Evolutionary conservation across 2,888 invertebrate species (phyloP), one percentile per base, ranked within the genome.

Genomic region (Cosmia trapezina): DNA sequence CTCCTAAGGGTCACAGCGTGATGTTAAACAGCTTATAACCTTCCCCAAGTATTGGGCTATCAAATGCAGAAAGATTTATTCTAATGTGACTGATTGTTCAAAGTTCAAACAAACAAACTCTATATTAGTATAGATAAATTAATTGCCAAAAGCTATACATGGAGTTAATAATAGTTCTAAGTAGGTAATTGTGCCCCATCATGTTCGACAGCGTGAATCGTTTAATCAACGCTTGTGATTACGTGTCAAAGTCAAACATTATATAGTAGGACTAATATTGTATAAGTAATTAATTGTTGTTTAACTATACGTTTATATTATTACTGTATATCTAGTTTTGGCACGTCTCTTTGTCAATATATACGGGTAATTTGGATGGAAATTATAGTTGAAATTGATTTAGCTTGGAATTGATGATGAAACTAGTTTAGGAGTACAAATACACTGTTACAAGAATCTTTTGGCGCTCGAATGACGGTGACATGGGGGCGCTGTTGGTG

Each of bases 171-270:
- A 41, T 59, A 68, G 28, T 69, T 45, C 60, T 73, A 37, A 37
- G 37, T 6, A 37, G 37, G 4, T 37, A 86, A 85, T 82, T 85
- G 78, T 68, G 62, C 28, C 45, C 51, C 45, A 71, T 78, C 76
- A 78, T 66, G 76, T 72, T 75, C 41, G 43, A 61, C 61, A 57
- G 56, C 67, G 53, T 43, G 62, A 81, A 76, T 69, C 74, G 77
- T 83, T 83, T 85, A 86, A 87, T 87, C 80, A 84, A 85, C 64
- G 71, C 66, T 73, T 51, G 69, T 87, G 86, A 89, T 89, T 81
- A 87, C 84, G 85, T 75, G 80, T 68, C 84, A 78, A 84, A 83
- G 68, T 83, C 87, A 85, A 84, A 86, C 80, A 81, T 80, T 82
- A 80, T 72, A 57, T 43, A 45, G 43, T 65, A 28, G 33, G 53